These are phyloP conservation scores for Muscicapa striata DNA, from an alignment of 2,797 vertebrate genomes.

Conservation along the genomic window DNA sequence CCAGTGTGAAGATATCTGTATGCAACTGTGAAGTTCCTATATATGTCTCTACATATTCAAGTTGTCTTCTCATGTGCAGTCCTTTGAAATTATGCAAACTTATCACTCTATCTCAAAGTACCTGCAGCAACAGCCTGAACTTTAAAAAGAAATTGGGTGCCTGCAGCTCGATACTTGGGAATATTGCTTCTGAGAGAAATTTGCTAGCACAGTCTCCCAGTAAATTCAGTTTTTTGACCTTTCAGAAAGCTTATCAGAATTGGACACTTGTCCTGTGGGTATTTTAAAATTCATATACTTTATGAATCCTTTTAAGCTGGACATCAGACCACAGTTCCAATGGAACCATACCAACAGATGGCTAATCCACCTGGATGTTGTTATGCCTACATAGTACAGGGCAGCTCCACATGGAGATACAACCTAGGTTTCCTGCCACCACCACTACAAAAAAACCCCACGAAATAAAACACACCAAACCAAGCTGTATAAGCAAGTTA, in stretches of 20 bases:
- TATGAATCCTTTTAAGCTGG: background rate
- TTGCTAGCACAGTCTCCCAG: background rate
- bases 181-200: background rate
- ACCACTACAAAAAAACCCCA: fast-evolving
- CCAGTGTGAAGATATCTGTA: fast-evolving
- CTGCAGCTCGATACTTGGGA: background rate
- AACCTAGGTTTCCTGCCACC: background rate
- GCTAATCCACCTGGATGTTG: background rate
- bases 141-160: background rate
- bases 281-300: background rate
- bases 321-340: background rate
- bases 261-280: background rate
- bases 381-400: background rate
- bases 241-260: background rate
- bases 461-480: background rate
- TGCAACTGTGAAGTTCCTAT: background rate
- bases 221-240: background rate
- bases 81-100: background rate
- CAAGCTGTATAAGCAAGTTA: background rate
- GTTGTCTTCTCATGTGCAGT: background rate
- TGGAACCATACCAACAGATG: background rate
- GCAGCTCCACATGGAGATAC: background rate
- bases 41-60: background rate
- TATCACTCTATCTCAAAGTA: background rate
- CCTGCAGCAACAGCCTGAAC: background rate